Base-by-base conservation (phyloP, 2,797 vertebrate species). In the Molossus molossus region DNA sequence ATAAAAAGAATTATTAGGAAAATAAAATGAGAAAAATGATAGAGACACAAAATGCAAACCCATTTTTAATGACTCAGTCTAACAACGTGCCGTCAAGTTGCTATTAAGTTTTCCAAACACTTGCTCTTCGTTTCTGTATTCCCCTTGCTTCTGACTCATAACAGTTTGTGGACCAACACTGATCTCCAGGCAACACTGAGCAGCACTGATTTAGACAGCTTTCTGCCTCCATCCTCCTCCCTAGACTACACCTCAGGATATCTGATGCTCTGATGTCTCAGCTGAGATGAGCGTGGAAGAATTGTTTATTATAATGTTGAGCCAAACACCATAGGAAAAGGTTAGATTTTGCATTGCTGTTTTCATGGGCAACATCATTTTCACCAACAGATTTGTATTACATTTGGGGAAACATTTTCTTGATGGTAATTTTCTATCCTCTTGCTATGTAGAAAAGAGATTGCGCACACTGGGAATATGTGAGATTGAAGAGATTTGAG, bases 1-100 rank as follows among this genome's bases (percentile, higher is more conserved):
- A 86, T 67, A 55, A 84, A 57, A 92, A 86, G 48, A 94, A 55
- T 75, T 60, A 25, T 25, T 70, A 81, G 40, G 58, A 81, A 72
- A 83, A 53, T 55, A 21, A 69, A 94, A 48, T 40, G 53, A 53
- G 58, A 81, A 81, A 81, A 83, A 82, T 25, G 4, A 82, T 69
- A 70, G 72, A 94, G 37, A 21, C 29, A 40, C 50, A 40, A 58
- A 92, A 85, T n/a, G 20, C 0, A 55, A 77, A 15, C 18, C 21
- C 3, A 6, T 45, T 81, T 90, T 76, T 53, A 94, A 11, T 48
- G 12, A 92, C 29, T 92, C 27, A 23, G 6, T 72, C 18, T 91
- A 76, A 69, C 11, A 77, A 76, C 53, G 21, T 58, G 29, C 23
- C 23, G 6, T 72, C 50, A 83, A 73, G 70, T 83, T 69, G 57